Base-by-base conservation (phyloP, 2,797 vertebrate species). In the Amphiprion clarkii region DNA sequence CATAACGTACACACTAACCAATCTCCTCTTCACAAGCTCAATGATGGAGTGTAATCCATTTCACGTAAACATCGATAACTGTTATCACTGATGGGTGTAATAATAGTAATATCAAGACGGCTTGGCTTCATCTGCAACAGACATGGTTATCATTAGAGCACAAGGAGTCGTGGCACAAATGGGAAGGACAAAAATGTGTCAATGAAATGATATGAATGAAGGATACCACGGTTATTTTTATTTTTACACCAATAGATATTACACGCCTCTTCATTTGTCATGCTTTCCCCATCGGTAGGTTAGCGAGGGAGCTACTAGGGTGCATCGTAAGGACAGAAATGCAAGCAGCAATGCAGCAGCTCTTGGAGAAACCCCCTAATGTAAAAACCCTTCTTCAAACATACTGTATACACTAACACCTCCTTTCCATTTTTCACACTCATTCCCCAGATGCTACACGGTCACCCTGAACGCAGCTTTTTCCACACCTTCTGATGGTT, bases 401-500 rank as follows among this genome's bases (percentile, higher is more conserved):
- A 29, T 31, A 66, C 12, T 17, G 9, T 29, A 27, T 29, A 61
- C 4, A 2, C 66, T 11, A 8, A 5, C 0, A 2, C 3, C 6
- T 63, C 8, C 29, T 78, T 78, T 66, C 67, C 65, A 36, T 76
- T 71, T 76, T 59, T 44, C 5, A 58, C 48, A 74, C 62, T 68
- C 25, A 39, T 39, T 75, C 64, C 73, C 67, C 44, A 63, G 68
- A 70, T 0, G 19, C 56, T 3, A 17, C 3, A 2, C 31, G n/a
- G 75, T 86, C 80, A 76, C 65, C 79, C 71, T 71, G 81, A 88
- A 69, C 19, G 40, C 0, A 19, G 9, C 31, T 61, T 70, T 75
- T 63, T 57, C 6, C 57, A 55, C 69, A 33, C 60, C 19, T 12
- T 65, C 65, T 69, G 54, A 61, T 71, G 59, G 33, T 42, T 55